Base-by-base conservation (phyloP, 1,140 invertebrate genomes). In the Proctacanthus coquilletti region DNA sequence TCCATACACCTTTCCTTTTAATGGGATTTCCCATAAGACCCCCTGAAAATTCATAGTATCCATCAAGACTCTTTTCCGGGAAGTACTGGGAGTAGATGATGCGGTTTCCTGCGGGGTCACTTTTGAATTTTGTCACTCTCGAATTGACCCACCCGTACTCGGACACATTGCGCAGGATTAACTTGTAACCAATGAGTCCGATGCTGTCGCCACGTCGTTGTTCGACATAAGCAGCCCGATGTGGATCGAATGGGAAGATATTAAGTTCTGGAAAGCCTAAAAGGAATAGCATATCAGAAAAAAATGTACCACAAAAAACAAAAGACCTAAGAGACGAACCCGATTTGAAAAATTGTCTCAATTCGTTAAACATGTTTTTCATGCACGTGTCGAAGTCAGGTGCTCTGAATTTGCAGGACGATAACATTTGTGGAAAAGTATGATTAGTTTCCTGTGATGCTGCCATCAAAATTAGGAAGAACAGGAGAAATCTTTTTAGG, bases 1-100 rank as follows among this genome's bases (percentile, higher is more conserved):
- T 81, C 69, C 81, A 86, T 34, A 61, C 65, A 4, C 82, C 81
- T 30, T 63, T 63, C 21, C 78, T 77, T 0, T 51, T 49, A 10
- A 79, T 60, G 29, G 62, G 66, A 2, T 65, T 57, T 5, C 75
- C 72, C 9, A 84, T 55, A 18, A 74, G 53, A 31, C 61, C 66
- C 4, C 69, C 77, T 37, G 70, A 64, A 30, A 77, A 68, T 43
- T 77, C 71, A 41, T 79, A 86, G 33, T 71, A 63, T 5, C 82
- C 81, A 27, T 65, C 56, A 1, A 86, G 51, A 40, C 64, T 72
- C 47, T 86, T 86, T 41, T 81, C 78, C 2, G 82, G 82, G 50
- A 84, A 86, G 53, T 75, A 80, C 60, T 86, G 82, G 0, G 78
- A 74, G 47, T 82, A 81, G 30, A 79, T 68, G 2, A 80, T 71